These are phyloP conservation scores for Maccullochella peelii DNA, from an alignment of 2,113 vertebrate genomes.

Conservation along the genomic window DNA sequence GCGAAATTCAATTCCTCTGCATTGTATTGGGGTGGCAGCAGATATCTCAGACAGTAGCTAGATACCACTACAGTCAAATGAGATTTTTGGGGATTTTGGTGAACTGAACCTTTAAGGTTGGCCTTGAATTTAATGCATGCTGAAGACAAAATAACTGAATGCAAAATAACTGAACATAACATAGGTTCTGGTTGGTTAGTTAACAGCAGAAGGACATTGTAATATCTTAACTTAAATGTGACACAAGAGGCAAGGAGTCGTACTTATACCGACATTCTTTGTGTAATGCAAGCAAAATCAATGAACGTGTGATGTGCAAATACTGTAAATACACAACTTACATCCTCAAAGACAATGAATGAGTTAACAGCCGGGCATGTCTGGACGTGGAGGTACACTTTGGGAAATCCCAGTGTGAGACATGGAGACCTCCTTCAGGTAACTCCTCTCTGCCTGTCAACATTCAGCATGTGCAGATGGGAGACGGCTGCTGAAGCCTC, in stretches of 20 bases:
- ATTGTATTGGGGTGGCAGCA: neutral
- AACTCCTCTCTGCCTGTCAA: constrained; percentile 1
- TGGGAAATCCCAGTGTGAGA: constrained; percentile 22
- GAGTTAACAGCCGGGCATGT: constrained; percentile 13
- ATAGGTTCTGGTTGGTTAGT: no score
- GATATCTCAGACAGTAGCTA: neutral
- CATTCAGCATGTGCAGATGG: neutral
- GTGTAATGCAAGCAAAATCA: neutral
- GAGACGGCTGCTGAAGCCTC: neutral
- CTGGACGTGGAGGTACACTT: constrained; percentile 25
- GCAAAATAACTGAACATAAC: neutral
- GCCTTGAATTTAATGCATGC: neutral
- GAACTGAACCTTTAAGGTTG: neutral
- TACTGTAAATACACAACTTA: neutral
- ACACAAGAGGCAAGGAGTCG: neutral
- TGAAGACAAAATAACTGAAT: neutral
- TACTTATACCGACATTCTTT: no score
- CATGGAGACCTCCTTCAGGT: neutral
- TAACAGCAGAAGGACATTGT: neutral
- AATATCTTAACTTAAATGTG: neutral
- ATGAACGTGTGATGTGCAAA: neutral
- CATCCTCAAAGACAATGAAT: neutral
- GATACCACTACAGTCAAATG: neutral
- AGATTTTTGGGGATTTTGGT: neutral
- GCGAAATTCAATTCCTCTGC: neutral